phyloP scores from a whole-genome alignment of 2,888 invertebrate genomes.

The Synergus gifuensis region DNA sequence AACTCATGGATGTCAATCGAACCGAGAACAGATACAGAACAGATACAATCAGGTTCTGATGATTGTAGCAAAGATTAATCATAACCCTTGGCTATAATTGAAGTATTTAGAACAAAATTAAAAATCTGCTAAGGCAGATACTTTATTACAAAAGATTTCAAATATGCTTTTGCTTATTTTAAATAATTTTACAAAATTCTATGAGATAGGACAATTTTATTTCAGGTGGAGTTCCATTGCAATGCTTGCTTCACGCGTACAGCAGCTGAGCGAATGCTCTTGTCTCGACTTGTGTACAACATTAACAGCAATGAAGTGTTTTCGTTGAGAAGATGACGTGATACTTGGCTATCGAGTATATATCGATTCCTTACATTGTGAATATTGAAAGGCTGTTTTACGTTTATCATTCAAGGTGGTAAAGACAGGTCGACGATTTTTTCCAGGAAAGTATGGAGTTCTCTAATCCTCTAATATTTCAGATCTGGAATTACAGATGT shows the following conservation, averaged over 20 bases:
- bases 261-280: neutral
- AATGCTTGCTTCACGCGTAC: constrained; percentile 1
- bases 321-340: constrained; percentile 14
- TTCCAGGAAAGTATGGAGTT: no score
- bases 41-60: neutral
- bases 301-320: constrained; percentile 4
- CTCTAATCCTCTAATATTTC: neutral
- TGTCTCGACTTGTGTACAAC: constrained; percentile 17
- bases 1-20: neutral
- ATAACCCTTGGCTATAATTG: no score
- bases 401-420: neutral
- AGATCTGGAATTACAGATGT: neutral
- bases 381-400: neutral
- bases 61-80: neutral
- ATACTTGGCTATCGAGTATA: neutral
- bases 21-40: neutral
- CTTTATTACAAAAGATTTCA: neutral
- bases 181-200: neutral
- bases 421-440: no score
- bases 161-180: neutral
- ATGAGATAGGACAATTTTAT: constrained; percentile 2
- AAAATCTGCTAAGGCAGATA: neutral
- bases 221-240: constrained; percentile 22
- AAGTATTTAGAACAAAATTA: no score
- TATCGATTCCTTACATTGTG: neutral